Percentiles rank a stretch among this genome's conserved stretches.
Evolutionary conservation across 2,113 vertebrate genomes (phyloP).

Genomic region (Tychaedon coryphoeus): DNA sequence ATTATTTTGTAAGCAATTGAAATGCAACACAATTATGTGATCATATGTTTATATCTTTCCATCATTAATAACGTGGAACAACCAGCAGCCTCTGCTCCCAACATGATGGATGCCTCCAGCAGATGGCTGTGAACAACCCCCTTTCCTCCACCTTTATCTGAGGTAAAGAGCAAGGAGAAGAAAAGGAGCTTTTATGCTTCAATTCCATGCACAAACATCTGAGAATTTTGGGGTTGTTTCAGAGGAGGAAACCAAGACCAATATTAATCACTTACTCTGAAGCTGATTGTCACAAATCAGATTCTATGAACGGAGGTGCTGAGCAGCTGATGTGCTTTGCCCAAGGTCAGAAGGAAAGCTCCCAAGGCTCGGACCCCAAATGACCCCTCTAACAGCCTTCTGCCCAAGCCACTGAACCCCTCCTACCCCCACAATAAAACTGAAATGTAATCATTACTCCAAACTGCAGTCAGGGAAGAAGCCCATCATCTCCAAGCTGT

Average conservation of each 20-base stretch:
- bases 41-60: conserved; percentile 28
- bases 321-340: background rate
- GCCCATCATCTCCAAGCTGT: background rate
- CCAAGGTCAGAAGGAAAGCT: background rate
- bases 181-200: background rate
- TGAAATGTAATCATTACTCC: background rate
- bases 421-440: background rate
- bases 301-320: background rate
- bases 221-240: background rate
- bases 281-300: background rate
- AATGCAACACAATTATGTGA: conserved; percentile 9
- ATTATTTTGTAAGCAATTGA: conserved; percentile 35
- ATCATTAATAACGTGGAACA: conserved; percentile 30
- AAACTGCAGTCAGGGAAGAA: background rate
- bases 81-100: background rate
- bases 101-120: background rate
- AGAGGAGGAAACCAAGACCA: background rate
- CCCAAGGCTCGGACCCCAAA: background rate
- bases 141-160: background rate
- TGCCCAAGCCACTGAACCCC: background rate
- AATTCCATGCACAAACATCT: background rate
- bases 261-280: background rate
- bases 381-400: background rate
- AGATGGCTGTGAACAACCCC: background rate
- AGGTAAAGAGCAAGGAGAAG: background rate